Conservation (phyloP, 2,113 vertebrate genomes). For the Notothenia rossii region DNA sequence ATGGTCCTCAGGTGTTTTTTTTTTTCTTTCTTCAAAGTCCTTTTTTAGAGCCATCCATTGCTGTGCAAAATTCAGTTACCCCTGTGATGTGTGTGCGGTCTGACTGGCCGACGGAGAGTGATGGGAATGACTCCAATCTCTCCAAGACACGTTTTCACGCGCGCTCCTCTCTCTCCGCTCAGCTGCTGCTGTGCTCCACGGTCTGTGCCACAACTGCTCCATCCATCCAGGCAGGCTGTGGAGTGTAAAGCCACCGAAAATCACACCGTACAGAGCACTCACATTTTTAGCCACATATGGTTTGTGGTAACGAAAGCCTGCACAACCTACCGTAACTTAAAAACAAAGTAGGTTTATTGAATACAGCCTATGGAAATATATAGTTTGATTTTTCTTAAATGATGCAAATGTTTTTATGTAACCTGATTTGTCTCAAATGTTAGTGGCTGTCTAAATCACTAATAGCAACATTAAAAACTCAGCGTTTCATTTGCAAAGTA, state of each 20-base stretch:
- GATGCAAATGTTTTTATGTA: neutral
- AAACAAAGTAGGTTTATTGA: neutral
- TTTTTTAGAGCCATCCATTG: conserved; percentile 11
- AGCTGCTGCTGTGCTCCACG: conserved; percentile 65
- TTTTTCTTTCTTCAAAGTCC: conserved; percentile 17
- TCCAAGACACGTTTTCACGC: conserved; percentile 40
- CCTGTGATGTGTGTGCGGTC: conserved; percentile 34
- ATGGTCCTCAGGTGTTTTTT: conserved; percentile 41
- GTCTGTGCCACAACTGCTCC: conserved; percentile 63
- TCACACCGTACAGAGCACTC: neutral
- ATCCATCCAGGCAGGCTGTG: conserved; percentile 39
- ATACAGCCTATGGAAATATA: no score
- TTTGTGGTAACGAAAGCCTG: neutral
- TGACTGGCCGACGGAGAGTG: conserved; percentile 43
- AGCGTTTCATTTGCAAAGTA: neutral
- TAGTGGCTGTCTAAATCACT: neutral
- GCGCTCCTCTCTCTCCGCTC: conserved; percentile 72
- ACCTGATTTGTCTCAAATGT: neutral
- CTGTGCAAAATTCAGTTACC: conserved; percentile 29
- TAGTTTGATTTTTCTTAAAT: neutral
- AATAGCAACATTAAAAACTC: neutral
- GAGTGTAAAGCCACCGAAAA: conserved; percentile 6
- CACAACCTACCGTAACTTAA: neutral
- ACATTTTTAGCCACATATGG: neutral
- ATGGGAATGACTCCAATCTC: conserved; percentile 65